Base-by-base conservation (phyloP, 2,888 invertebrate genomes). In the Pasiphila rectangulata region DNA sequence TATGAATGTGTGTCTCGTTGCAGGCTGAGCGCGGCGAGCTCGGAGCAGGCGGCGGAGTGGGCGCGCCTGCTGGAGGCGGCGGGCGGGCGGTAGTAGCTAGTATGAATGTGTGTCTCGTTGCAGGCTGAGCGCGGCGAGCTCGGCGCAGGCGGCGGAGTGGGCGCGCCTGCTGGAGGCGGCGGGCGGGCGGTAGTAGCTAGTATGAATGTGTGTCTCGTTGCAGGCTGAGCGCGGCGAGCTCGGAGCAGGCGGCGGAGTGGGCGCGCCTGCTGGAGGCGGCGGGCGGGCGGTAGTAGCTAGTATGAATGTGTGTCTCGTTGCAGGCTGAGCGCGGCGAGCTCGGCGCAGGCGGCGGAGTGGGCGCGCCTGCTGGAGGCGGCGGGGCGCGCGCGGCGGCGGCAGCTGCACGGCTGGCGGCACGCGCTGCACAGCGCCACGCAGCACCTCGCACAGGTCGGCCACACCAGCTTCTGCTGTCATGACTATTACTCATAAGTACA, bases 271-370 rank as follows among this genome's bases (percentile, higher is more conserved):
- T 79, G 65, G 64, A 61, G 36, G 60, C 64, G 1, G 69, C 69
- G 27, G 90, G 93, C 46, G 94, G 17, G 92, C 92, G 67, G 91
- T 92, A 61, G 93, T 94, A 72, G 94, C 95, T 65, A 21, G 23
- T 2, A 2, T 2, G 23, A 23, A 23, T 25, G n/a, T n/a, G n/a
- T 23, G n/a, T 2, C 21, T 23, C 36, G 12, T 25, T 19, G 17
- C 5, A 79, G 79, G 49, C 58, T 79, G 65, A 65, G 61, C 36
- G 60, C 64, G 1, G 69, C 69, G 27, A 90, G 93, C 46, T 94
- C 95, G 17, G 92, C 92, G 67, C 91, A 92, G 61, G 93, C 94
- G 72, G 94, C 95, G 66, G 95, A 95, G 72, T 97, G 96, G 96
- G 90, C 95, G 47, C 90, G 92, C 58, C 81, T 96, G 55, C 79